Percentiles rank a stretch among this genome's conserved stretches.
phyloP scores from a whole-genome alignment of 2,888 invertebrate genomes.

The Eueremaeus valkanovi region DNA sequence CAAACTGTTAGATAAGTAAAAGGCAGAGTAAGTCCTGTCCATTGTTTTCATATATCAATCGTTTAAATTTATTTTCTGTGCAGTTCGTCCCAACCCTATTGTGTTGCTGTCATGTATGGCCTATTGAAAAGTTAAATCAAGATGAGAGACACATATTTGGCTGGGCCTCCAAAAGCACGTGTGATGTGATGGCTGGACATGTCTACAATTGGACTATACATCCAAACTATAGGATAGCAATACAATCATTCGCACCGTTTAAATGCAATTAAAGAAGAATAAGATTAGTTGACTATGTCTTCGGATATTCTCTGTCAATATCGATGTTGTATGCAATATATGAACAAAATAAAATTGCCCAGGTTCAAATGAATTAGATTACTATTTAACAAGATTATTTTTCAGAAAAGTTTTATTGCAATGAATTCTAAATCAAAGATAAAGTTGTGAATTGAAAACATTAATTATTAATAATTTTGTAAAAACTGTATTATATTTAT shows the following conservation, averaged over 20 bases:
- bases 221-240: conserved; percentile 2
- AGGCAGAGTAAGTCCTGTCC: conserved; percentile 17
- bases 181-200: neutral
- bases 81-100: neutral
- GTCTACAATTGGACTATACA: neutral
- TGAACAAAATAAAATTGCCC: no score
- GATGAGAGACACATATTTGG: neutral
- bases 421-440: no score
- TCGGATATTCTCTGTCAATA: no score
- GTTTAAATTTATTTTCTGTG: neutral
- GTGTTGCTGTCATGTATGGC: neutral
- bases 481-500: no score
- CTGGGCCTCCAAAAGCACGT: neutral
- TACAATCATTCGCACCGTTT: neutral
- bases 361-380: no score
- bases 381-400: no score
- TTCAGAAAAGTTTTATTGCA: no score
- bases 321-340: no score
- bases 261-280: no score
- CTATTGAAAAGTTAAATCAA: conserved; percentile 5
- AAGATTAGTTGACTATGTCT: no score
- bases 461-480: no score
- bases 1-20: neutral
- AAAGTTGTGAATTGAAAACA: no score
- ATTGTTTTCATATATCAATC: conserved; percentile 12